Percentiles rank a stretch among this genome's conserved stretches.
Conservation (phyloP, 2,888 invertebrate species). For the Ptychoptera albimana region DNA sequence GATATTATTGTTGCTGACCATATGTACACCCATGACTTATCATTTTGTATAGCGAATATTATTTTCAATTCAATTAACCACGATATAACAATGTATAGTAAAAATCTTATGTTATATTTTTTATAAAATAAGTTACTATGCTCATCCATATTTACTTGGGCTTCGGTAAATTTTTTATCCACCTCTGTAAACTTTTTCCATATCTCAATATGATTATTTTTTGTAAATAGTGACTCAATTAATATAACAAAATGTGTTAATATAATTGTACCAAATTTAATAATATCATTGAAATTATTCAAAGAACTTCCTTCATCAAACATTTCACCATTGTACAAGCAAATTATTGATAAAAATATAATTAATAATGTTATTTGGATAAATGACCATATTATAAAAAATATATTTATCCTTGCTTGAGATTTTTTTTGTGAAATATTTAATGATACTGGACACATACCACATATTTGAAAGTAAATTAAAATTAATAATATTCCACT, state of each 20-base stretch:
- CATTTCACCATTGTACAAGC: neutral
- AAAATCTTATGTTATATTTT: constrained; percentile 5
- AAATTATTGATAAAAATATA: neutral
- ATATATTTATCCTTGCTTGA: neutral
- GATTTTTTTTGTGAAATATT: neutral
- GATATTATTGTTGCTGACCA: constrained; percentile 6
- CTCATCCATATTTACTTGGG: constrained; percentile 3
- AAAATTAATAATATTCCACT: neutral
- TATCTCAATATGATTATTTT: constrained; percentile 7
- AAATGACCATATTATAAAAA: neutral
- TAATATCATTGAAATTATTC: constrained; percentile 7
- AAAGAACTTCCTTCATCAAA: neutral
- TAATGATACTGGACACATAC: constrained; percentile 3
- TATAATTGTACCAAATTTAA: constrained; percentile 7
- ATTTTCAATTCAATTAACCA: constrained; percentile 5
- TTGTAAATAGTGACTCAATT: constrained; percentile 7
- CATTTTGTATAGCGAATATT: constrained; percentile 1
- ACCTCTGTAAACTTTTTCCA: constrained; percentile 5
- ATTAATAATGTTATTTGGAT: neutral
- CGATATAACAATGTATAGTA: constrained; percentile 4
- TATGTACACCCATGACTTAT: constrained; percentile 4
- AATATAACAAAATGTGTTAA: constrained; percentile 8
- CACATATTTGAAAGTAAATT: constrained; percentile 3
- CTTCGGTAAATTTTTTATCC: constrained; percentile 4
- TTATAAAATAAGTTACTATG: constrained; percentile 4